Percentiles rank a stretch among this genome's conserved stretches.
Conservation (phyloP, 2,888 invertebrate genomes). For the Cephus sareptanus region DNA sequence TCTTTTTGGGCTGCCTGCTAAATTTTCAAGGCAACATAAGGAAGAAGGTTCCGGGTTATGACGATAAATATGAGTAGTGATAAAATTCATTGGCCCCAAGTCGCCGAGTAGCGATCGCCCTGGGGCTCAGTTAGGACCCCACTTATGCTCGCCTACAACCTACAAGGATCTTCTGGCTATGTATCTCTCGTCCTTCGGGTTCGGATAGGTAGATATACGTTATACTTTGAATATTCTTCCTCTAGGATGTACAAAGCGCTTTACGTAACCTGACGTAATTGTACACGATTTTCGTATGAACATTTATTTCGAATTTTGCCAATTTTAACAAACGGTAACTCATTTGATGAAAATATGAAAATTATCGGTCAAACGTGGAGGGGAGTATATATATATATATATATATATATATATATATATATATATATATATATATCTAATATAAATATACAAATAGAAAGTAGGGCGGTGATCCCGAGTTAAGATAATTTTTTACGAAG, state of each 20-base stretch:
- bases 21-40: background rate
- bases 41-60: slow-evolving; percentile 2
- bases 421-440: no score
- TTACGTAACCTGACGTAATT: background rate
- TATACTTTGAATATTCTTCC: background rate
- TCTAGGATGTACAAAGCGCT: background rate
- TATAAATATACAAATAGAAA: no score
- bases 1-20: slow-evolving; percentile 13
- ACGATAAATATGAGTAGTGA: slow-evolving; percentile 44
- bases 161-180: background rate
- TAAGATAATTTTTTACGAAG: background rate
- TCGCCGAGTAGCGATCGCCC: slow-evolving; percentile 13
- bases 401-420: no score
- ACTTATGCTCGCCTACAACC: background rate
- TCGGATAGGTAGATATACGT: background rate
- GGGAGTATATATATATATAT: no score
- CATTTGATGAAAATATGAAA: no score
- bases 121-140: slow-evolving; percentile 5
- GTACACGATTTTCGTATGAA: no score
- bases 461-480: background rate
- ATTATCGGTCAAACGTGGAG: no score
- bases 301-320: no score
- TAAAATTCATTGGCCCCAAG: slow-evolving; percentile 46
- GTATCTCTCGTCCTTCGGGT: background rate
- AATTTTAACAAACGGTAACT: no score